These are phyloP conservation scores for Drosophila eohydei DNA, from an alignment of 2,888 invertebrate species.

Conservation along the genomic window DNA sequence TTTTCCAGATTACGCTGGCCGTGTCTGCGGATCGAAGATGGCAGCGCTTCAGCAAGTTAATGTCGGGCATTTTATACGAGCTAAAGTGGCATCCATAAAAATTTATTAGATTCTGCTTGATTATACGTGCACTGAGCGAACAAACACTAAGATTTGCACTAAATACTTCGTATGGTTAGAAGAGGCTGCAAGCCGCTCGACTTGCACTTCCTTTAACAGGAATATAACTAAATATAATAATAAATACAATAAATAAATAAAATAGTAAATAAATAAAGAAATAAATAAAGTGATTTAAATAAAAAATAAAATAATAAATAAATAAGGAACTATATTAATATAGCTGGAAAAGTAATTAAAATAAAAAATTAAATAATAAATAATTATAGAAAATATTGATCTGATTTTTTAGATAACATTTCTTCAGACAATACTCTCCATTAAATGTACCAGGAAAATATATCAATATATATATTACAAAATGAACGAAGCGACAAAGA, in stretches of 20 bases:
- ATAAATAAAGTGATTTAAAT: too few relatives aligned
- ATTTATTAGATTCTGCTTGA: constrained; percentile 47
- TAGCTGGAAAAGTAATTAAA: too few relatives aligned
- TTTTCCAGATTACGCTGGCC: constrained; percentile 27
- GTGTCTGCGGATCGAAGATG: constrained; percentile 8
- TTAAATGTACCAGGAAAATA: too few relatives aligned
- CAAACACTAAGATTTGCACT: neutral
- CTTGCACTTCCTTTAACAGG: neutral
- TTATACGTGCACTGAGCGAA: constrained; percentile 22
- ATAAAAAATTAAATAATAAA: too few relatives aligned
- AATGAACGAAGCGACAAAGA: too few relatives aligned
- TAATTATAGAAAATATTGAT: too few relatives aligned
- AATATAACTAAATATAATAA: neutral
- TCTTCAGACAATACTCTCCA: too few relatives aligned
- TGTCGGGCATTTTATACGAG: constrained; percentile 28
- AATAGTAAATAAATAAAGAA: neutral
- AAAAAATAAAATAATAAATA: neutral
- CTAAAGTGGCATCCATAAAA: constrained; percentile 44
- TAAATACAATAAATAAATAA: too few relatives aligned
- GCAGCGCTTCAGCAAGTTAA: constrained; percentile 29
- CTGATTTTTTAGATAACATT: too few relatives aligned
- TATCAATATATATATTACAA: too few relatives aligned
- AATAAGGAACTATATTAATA: neutral
- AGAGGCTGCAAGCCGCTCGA: too few relatives aligned
- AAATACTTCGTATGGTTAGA: neutral